Conservation (phyloP, 2,113 vertebrate species). For the Pluvianellus socialis region DNA sequence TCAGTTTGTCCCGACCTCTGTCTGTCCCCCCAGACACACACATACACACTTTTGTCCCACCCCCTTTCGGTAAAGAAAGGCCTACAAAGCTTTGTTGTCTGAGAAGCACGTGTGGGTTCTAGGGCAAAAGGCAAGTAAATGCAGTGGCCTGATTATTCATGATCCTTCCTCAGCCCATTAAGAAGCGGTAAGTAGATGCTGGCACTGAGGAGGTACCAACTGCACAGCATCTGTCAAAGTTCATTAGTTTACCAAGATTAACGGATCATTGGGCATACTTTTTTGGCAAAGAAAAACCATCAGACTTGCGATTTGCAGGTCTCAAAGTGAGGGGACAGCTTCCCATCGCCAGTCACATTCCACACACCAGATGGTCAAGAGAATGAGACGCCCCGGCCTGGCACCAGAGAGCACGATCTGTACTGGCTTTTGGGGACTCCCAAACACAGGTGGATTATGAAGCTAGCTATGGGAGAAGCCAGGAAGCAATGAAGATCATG, state of each 20-base stretch:
- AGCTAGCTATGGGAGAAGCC: not conserved
- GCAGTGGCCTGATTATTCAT: not conserved
- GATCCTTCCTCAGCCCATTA: not conserved
- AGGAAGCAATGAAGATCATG: not conserved
- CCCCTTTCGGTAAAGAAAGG: not conserved
- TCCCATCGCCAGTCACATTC: not conserved
- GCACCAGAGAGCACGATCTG: not conserved
- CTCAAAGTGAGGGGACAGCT: conserved; percentile 14
- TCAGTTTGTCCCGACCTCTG: not conserved
- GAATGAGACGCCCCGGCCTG: not conserved
- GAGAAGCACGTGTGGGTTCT: not conserved
- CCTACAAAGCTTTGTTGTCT: not conserved
- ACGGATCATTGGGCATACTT: not conserved
- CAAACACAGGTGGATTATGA: not conserved
- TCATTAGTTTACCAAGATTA: conserved; percentile 51
- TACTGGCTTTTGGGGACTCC: not conserved
- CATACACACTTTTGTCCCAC: not conserved
- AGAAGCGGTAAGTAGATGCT: not conserved
- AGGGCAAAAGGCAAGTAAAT: not conserved
- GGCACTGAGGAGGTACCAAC: not conserved
- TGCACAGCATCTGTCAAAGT: conserved; percentile 38
- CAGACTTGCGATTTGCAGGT: not conserved
- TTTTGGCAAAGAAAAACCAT: conserved; percentile 36
- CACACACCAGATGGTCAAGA: conserved; percentile 45
- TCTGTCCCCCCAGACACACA: not conserved